These are phyloP conservation scores for Pararge aegeria DNA, from an alignment of 1,140 invertebrate species.

Conservation along the genomic window DNA sequence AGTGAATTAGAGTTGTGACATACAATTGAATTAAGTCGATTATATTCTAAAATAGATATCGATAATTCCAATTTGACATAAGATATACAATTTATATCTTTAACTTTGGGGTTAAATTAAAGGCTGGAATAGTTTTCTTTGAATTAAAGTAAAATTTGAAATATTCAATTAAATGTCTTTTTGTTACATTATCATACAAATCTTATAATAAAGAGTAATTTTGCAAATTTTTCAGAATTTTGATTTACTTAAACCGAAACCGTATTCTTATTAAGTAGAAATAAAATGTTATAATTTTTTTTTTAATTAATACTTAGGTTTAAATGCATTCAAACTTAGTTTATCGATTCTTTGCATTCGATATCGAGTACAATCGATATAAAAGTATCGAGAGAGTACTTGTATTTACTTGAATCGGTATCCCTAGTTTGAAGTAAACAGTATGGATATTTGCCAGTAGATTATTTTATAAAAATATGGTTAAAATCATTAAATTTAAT, in stretches of 20 bases:
- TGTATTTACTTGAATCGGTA: conserved; percentile 29
- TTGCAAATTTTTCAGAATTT: no score
- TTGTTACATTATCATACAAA: no score
- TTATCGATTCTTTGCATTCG: not conserved
- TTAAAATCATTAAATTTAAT: conserved; percentile 68
- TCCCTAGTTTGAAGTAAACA: conserved; percentile 74
- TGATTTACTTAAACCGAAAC: no score
- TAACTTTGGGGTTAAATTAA: no score
- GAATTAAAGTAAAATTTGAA: no score
- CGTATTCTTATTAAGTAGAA: no score
- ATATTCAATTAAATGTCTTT: no score
- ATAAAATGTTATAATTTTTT: no score
- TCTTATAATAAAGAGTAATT: no score
- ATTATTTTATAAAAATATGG: conserved; percentile 74
- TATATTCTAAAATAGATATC: not conserved
- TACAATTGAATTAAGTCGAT: not conserved
- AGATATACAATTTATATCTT: not conserved
- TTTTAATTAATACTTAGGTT: no score
- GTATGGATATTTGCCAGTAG: conserved; percentile 79
- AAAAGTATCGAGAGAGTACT: conserved; percentile 14
- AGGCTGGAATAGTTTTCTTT: no score
- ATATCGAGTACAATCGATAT: conserved; percentile 9
- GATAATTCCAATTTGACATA: not conserved
- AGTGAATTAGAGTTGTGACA: not conserved
- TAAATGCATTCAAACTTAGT: no score